Base-by-base conservation (phyloP, 2,113 vertebrate species). In the Lanius ludovicianus region DNA sequence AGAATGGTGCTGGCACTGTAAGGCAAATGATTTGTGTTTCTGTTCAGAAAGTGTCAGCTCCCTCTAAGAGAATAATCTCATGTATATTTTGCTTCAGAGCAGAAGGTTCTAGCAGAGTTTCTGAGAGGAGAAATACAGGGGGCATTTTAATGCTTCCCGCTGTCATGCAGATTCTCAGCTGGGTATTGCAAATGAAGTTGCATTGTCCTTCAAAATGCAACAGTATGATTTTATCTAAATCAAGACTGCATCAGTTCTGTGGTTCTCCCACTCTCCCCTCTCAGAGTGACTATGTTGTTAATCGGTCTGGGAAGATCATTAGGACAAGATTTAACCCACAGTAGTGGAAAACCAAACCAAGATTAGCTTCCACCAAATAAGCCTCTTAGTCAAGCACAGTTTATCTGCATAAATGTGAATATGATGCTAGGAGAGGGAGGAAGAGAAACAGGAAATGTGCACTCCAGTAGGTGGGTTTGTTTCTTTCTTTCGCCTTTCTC, bases 401-500 rank as follows among this genome's bases (percentile, higher is more conserved):
- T 83, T 60, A 73, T 25, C 25, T 86, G 37, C 25, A 21, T 57
- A 24, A 62, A 73, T 68, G 21, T 53, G n/a, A 75, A 33, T 78
- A 23, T 4, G 13, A 12, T 4, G 10, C 9, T 33, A 35, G 21
- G 25, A 71, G 8, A 62, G 10, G 10, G 20, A 93, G 27, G 30
- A 91, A 63, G 19, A 65, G 35, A 60, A 80, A 49, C 5, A 47
- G 27, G 7, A 83, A 88, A 25, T 62, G 8, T 35, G 7, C 10
- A 42, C 9, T 28, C 9, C 13, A 8, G 7, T 28, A 20, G 2
- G 10, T 19, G 14, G 11, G 9, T 50, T 70, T 37, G 4, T 0
- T 42, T 37, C 73, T 74, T 46, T 25, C 2, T 55, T 52, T 46
- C 16, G 41, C 5, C 24, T 69, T 89, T 64, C 14, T 80, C 30